These are phyloP conservation scores for Poecile atricapillus DNA, from an alignment of 2,113 vertebrate species.

Conservation along the genomic window DNA sequence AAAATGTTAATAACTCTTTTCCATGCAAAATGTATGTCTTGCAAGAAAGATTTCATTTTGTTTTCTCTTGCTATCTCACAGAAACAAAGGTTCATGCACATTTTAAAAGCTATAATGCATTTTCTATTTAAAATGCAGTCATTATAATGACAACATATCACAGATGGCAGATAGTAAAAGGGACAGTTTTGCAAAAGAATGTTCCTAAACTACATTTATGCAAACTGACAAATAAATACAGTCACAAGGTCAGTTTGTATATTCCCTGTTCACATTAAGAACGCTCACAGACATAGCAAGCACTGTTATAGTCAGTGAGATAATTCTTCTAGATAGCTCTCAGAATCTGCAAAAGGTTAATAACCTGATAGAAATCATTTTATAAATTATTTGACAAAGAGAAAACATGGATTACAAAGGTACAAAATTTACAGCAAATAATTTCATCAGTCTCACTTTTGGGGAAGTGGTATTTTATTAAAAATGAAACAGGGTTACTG, in stretches of 20 bases:
- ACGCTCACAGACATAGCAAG: not conserved
- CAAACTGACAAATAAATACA: not conserved
- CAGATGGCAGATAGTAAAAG: not conserved
- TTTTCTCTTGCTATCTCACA: not conserved
- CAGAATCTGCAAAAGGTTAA: not conserved
- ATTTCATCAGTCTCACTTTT: not conserved
- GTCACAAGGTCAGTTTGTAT: not conserved
- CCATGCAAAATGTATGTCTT: not conserved
- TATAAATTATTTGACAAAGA: not conserved
- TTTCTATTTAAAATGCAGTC: not conserved
- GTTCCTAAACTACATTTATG: not conserved
- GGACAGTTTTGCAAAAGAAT: not conserved
- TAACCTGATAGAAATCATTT: not conserved
- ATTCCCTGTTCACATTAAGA: not conserved
- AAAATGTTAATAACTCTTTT: not conserved
- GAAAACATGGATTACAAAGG: not conserved
- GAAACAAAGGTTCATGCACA: not conserved
- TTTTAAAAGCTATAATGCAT: not conserved
- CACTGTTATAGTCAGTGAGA: not conserved
- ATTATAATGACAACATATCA: not conserved
- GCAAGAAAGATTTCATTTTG: not conserved
- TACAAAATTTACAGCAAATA: not conserved
- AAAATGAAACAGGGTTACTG: not conserved
- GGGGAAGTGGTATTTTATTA: not conserved
- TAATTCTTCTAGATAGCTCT: not conserved